Conservation (phyloP, 2,113 vertebrate species). For the Charadrius vociferus region DNA sequence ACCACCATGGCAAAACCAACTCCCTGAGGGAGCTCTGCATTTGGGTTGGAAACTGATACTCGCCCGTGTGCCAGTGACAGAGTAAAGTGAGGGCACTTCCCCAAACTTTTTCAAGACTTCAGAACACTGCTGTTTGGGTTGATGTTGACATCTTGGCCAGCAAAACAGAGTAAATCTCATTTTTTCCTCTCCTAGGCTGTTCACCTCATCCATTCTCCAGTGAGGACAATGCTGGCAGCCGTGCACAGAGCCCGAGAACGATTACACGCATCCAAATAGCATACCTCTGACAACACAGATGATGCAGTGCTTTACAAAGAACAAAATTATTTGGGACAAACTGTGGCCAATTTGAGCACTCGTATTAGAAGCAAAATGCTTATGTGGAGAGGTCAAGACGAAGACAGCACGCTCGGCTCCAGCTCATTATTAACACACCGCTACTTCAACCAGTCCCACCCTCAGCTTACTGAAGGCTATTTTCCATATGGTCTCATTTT, state of each 20-base stretch:
- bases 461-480: not conserved
- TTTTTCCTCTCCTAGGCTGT: not conserved
- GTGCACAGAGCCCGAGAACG: rapidly evolving
- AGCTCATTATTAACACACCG: not conserved
- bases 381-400: not conserved
- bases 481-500: not conserved
- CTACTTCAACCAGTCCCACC: not conserved
- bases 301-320: not conserved
- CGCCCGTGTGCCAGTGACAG: not conserved
- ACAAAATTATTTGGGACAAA: not conserved
- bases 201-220: not conserved
- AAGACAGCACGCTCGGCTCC: not conserved
- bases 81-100: not conserved
- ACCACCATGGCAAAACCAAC: not conserved
- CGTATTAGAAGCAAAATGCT: not conserved
- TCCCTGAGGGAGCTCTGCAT: not conserved
- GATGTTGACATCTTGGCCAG: not conserved
- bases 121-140: not conserved
- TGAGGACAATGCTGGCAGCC: not conserved
- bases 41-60: not conserved
- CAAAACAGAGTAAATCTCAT: not conserved
- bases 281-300: not conserved
- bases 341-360: not conserved
- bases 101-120: not conserved
- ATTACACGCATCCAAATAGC: not conserved